These are phyloP conservation scores for Dasysyrphus tricinctus DNA, from an alignment of 2,888 invertebrate genomes.

Conservation along the genomic window DNA sequence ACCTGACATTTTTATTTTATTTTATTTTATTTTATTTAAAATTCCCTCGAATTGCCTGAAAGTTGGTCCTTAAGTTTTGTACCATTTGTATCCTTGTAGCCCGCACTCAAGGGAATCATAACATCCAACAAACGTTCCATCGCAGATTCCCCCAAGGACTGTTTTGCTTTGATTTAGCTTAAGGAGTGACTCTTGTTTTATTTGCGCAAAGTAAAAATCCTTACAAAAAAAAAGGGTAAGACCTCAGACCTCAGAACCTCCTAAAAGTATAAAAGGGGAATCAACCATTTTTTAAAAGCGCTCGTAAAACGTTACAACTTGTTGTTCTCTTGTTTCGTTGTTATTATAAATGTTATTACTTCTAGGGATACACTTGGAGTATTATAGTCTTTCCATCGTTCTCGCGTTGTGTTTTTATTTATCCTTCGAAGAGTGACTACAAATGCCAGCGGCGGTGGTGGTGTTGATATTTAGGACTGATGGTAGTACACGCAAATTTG, in stretches of 20 bases:
- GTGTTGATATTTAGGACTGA: slow-evolving; percentile 31
- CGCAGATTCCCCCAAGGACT: slow-evolving; percentile 39
- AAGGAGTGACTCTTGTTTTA: slow-evolving; percentile 38
- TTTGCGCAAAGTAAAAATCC: slow-evolving; percentile 3
- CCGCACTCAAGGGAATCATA: slow-evolving; percentile 27
- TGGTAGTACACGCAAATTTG: slow-evolving; percentile 46
- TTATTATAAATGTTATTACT: slow-evolving; percentile 37
- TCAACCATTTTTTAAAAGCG: slow-evolving; percentile 57
- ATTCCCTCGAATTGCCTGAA: slow-evolving; percentile 19
- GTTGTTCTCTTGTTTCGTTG: slow-evolving; percentile 64
- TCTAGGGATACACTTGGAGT: slow-evolving; percentile 1
- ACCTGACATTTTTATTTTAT: slow-evolving; percentile 35
- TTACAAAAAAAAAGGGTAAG: slow-evolving; percentile 29
- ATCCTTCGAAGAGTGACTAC: slow-evolving; percentile 24
- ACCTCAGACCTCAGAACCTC: background rate
- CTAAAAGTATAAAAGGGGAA: background rate
- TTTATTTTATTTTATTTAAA: slow-evolving; percentile 43
- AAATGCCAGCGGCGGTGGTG: slow-evolving; percentile 21
- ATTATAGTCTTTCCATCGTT: slow-evolving; percentile 1
- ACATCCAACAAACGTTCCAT: slow-evolving; percentile 31
- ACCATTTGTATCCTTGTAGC: background rate
- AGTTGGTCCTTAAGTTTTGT: slow-evolving; percentile 7
- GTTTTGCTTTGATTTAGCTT: slow-evolving; percentile 51
- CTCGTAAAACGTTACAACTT: slow-evolving; percentile 73
- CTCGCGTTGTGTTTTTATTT: slow-evolving; percentile 44